phyloP scores from a whole-genome alignment of 2,797 vertebrate genomes.

The Pangasius larnaudii region DNA sequence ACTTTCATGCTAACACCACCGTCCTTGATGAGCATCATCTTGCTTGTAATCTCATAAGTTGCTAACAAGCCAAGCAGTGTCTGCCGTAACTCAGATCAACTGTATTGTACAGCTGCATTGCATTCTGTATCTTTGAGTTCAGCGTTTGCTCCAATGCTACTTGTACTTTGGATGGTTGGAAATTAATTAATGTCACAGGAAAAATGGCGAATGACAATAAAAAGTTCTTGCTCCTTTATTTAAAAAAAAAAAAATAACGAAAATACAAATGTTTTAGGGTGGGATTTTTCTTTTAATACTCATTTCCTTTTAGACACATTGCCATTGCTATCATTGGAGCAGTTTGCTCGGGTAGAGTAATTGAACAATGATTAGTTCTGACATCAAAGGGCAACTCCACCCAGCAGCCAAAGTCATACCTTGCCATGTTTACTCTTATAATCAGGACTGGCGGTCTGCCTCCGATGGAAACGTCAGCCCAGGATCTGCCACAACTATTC shows the following conservation, averaged over 20 bases:
- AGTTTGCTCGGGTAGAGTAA: conserved; percentile 43
- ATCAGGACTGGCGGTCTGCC: conserved; percentile 45
- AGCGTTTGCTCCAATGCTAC: neutral
- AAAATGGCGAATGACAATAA: neutral
- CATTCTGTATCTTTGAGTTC: neutral
- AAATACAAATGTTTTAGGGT: neutral
- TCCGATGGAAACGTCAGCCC: conserved; percentile 40
- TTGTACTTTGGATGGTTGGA: neutral
- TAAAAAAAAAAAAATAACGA: neutral
- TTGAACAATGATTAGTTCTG: conserved; percentile 42
- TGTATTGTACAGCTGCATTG: neutral
- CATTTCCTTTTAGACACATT: conserved; percentile 8
- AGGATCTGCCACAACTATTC: conserved; percentile 61
- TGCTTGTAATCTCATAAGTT: neutral
- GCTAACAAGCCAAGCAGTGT: neutral
- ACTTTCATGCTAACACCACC: neutral
- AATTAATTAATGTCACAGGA: neutral
- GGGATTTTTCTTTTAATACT: too few relatives aligned
- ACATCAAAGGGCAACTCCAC: conserved; percentile 51
- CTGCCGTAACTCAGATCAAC: neutral
- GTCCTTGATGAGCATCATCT: neutral
- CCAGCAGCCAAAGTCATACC: conserved; percentile 54
- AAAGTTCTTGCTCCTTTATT: too few relatives aligned
- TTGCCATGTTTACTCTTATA: conserved; percentile 59
- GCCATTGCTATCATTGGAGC: conserved; percentile 27